phyloP scores from a whole-genome alignment of 2,113 vertebrate species.

The Gracilinanus agilis region DNA sequence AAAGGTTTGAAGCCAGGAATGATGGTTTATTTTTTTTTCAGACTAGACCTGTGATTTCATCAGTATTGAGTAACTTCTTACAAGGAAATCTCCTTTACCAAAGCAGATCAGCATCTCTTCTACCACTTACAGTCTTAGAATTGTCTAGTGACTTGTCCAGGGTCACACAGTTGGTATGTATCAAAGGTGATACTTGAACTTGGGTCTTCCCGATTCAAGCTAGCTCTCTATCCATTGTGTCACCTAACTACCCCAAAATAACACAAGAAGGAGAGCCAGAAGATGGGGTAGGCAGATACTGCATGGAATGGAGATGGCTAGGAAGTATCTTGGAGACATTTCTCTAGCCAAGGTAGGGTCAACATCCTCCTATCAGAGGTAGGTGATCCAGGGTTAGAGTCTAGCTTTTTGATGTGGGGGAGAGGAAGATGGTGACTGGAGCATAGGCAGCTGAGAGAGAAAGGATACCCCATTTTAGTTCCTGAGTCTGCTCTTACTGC shows the following conservation, averaged over 20 bases:
- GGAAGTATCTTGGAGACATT: neutral
- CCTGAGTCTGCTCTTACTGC: neutral
- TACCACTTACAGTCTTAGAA: neutral
- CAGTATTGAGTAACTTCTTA: neutral
- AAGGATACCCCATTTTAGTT: neutral
- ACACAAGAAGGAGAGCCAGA: neutral
- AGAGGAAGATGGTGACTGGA: neutral
- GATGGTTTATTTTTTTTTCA: neutral
- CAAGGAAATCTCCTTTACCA: neutral
- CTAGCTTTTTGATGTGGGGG: neutral
- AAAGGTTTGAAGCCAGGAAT: neutral
- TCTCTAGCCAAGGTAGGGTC: neutral
- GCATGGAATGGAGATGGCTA: neutral
- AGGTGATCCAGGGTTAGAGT: neutral
- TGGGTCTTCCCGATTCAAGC: neutral
- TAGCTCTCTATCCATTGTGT: neutral
- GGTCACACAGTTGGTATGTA: neutral
- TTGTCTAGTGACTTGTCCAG: neutral
- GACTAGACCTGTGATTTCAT: neutral
- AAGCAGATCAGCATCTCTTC: neutral
- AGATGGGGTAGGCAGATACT: neutral
- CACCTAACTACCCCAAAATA: neutral
- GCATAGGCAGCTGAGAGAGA: neutral
- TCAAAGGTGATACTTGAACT: neutral
- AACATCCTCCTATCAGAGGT: neutral